A percentile compares a stretch with the other conserved stretches of the same genome.
Evolutionary conservation across 1,140 invertebrate genomes (phyloP).

Genomic region (Dendroctonus valens): DNA sequence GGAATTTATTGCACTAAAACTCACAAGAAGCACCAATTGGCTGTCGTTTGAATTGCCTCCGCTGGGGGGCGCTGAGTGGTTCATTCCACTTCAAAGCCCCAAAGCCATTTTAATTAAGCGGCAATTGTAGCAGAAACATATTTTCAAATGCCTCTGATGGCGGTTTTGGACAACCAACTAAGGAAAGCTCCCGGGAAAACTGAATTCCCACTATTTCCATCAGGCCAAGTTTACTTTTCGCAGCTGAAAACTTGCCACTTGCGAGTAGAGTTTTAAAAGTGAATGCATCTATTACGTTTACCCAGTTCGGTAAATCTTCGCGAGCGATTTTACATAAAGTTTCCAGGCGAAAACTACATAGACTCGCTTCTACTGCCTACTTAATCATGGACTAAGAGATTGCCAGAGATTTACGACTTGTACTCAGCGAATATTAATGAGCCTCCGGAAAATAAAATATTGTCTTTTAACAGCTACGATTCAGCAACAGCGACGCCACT

Average conservation of each 20-base stretch:
- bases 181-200: too few species aligned
- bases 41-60: too few species aligned
- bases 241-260: neutral
- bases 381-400: conserved; percentile 14
- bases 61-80: too few species aligned
- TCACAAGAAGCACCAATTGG: too few species aligned
- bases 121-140: too few species aligned
- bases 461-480: neutral
- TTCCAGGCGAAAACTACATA: conserved; percentile 2
- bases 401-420: conserved; percentile 12
- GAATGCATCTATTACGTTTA: neutral
- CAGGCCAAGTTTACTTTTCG: too few species aligned
- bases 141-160: too few species aligned
- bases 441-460: neutral
- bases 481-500: neutral
- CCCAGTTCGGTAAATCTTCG: conserved; percentile 8
- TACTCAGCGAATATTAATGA: conserved; percentile 13
- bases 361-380: conserved; percentile 9
- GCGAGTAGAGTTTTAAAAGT: neutral
- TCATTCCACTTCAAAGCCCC: too few species aligned
- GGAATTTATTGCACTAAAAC: too few species aligned
- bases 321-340: conserved; percentile 17
- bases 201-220: too few species aligned
- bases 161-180: too few species aligned
- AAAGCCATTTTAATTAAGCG: too few species aligned